Evolutionary conservation across 1,140 invertebrate species (phyloP), one percentile per base, ranked within the genome.

Genomic region (Procambarus virginalis): DNA sequence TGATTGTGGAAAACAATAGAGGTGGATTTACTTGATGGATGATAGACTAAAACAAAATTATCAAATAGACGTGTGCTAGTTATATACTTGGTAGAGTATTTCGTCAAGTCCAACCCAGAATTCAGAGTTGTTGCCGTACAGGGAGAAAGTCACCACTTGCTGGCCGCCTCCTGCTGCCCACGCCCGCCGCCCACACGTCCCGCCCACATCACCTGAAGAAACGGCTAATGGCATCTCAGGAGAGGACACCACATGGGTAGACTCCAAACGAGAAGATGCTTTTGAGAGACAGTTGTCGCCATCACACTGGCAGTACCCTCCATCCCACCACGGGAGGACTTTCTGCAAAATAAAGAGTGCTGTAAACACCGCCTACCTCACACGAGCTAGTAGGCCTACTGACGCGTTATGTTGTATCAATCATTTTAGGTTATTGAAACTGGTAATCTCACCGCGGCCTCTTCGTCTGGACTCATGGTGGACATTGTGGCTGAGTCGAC

Each of bases 131-230:
- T 73, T 45, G 14, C 86, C 86, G 68, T 55, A 88, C 5, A 88
- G 79, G 3, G 78, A 58, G 86, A 81, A 48, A 48, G 46, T 58
- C 20, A 88, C 22, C 48, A 88, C 68, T 48, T 49, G 64, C 49
- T 87, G 85, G 22, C 77, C 76, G 70, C 17, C 64, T 2, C 86
- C 86, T 9, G 78, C 86, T 34, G 78, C 76, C 48, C 78, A 82
- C 22, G 86, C 46, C 60, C 86, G 77, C 22, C 78, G 86, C 45
- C 86, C 86, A 73, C 86, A 88, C 2, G 86, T 88, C n/a, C 86
- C 79, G n/a, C 79, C 64, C 48, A 82, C 79, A 20, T 68, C 68
- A 20, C 55, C 78, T 20, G 12, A 68, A 17, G 10, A 0, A 17
- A 68, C 9, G 64, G 3, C 20, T 4, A 20, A 17, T 1, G 64